Base-by-base conservation (phyloP, 1,140 invertebrate genomes). In the Aphidius ervi region DNA sequence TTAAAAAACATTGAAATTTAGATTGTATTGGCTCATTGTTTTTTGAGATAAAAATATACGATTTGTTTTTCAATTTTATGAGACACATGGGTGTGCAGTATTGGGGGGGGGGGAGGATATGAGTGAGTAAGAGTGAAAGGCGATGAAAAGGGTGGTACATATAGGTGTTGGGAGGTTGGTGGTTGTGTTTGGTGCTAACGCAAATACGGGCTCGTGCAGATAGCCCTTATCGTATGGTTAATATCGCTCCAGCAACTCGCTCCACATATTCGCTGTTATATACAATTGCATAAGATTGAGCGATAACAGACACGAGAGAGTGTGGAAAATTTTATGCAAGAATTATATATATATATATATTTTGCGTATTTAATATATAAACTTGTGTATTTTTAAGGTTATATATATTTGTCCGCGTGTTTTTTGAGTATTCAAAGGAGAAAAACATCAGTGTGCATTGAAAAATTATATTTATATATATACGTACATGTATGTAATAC, bases 251-350 rank as follows among this genome's bases (percentile, higher is more conserved):
- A 54, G 41, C 42, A 48, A 61, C 57, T 63, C 60, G 60, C 60
- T 66, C 58, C 55, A 65, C 63, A 65, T 67, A 68, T 68, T 71
- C 63, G 45, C 63, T 53, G 65, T 39, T 3, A 31, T 54, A 39
- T 63, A 62, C 56, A 70, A 70, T 71, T 69, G 59, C 67, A 68
- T 61, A 68, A 70, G 67, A 68, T 72, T 57, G 64, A 69, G 54
- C 64, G 66, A 69, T 70, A 72, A 56, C 61, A 56, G 43, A 57
- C 65, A 68, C 61, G 67, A 65, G 49, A 65, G 65, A 46, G 56
- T 45, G 52, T 43, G 56, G 63, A 31, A 31, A 65, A 70, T 70
- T 70, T 68, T 66, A 50, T 50, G 59, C 62, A 58, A 41, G 16
- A 16, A 16, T 16, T 16, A 31, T 31, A 1, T 3, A 3, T 31